phyloP scores from a whole-genome alignment of 1,140 invertebrate species.

The Ceratosolen fusciceps region DNA sequence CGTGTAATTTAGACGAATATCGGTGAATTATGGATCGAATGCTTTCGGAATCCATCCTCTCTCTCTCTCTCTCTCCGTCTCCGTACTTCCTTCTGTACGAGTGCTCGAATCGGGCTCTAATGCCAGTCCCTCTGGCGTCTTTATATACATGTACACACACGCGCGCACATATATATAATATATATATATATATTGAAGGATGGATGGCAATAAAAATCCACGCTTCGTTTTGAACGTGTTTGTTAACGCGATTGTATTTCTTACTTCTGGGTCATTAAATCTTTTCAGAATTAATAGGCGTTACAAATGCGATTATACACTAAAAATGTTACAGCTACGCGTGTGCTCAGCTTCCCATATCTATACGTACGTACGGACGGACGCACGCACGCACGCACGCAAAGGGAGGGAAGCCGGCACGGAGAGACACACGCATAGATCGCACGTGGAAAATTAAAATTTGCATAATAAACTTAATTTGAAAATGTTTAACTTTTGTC shows the following conservation, averaged over 20 bases:
- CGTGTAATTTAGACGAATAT: constrained; percentile 39
- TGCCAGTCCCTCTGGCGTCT: not conserved
- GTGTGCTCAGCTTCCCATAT: no score
- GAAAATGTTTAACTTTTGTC: no score
- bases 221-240: not conserved
- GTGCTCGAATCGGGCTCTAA: not conserved
- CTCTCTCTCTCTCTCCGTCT: no score
- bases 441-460: no score
- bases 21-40: constrained; percentile 27
- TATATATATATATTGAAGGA: not conserved
- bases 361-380: no score
- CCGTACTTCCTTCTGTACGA: not conserved
- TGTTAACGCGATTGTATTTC: not conserved
- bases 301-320: not conserved
- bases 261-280: not conserved
- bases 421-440: no score
- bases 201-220: constrained; percentile 3
- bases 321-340: not conserved
- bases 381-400: no score
- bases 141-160: no score
- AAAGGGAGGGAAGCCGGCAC: no score
- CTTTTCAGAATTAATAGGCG: not conserved
- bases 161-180: no score
- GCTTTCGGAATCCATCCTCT: not conserved
- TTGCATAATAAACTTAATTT: no score